A percentile compares a stretch with the other conserved stretches of the same genome.
phyloP scores from a whole-genome alignment of 2,113 vertebrate species.

The Trachemys scripta region DNA sequence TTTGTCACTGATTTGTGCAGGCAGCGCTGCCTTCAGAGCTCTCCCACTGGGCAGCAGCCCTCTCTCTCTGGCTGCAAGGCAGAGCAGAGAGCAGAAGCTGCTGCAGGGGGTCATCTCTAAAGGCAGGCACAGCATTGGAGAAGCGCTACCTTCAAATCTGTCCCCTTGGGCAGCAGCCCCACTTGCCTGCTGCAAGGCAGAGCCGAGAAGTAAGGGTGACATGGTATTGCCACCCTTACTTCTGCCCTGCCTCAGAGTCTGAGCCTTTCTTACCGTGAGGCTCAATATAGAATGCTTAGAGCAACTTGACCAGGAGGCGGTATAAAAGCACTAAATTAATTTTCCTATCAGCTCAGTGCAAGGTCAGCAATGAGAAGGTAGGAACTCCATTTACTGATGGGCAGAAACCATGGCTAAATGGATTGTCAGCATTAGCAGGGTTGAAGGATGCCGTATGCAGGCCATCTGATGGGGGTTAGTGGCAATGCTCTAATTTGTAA shows the following conservation, averaged over 20 bases:
- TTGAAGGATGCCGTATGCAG: neutral
- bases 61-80: too few species aligned
- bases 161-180: neutral
- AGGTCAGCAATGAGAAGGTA: rapidly evolving
- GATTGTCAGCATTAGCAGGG: neutral
- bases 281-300: constrained; percentile 59
- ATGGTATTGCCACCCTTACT: neutral
- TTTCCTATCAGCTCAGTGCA: neutral
- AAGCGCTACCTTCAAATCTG: too few species aligned
- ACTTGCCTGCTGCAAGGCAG: neutral
- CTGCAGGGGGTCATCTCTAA: too few species aligned
- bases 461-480: neutral
- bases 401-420: rapidly evolving
- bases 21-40: too few species aligned
- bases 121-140: too few species aligned
- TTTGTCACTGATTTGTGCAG: too few species aligned
- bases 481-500: neutral
- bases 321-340: constrained; percentile 62
- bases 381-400: rapidly evolving
- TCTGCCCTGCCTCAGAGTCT: neutral
- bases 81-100: too few species aligned
- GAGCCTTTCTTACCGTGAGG: constrained; percentile 59
- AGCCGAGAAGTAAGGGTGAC: neutral
- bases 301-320: constrained; percentile 48
- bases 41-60: too few species aligned